A percentile compares a stretch with the other conserved stretches of the same genome.
Evolutionary conservation across 2,797 vertebrate species (phyloP).

Genomic region (Carapus acus): DNA sequence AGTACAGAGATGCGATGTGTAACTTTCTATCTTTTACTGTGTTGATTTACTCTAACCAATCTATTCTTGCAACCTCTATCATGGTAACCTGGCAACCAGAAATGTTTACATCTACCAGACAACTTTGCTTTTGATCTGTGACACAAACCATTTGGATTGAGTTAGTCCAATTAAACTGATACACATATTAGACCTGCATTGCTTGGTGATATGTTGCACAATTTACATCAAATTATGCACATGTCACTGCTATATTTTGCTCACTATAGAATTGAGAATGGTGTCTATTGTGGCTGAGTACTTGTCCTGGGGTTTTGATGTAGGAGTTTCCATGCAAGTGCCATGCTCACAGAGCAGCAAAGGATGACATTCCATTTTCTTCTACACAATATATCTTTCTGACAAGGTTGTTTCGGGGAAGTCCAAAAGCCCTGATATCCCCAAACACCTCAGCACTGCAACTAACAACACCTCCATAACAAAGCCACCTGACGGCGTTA

Average conservation of each 20-base stretch:
- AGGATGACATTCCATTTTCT: constrained; percentile 17
- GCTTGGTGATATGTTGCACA: too few species aligned
- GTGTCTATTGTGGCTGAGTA: too few species aligned
- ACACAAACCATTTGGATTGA: neutral
- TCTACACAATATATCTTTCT: neutral
- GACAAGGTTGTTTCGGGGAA: constrained; percentile 16
- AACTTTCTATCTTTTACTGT: too few species aligned
- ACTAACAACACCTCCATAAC: constrained; percentile 26
- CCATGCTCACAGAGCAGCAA: constrained; percentile 1
- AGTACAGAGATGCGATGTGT: too few species aligned
- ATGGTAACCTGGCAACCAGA: too few species aligned
- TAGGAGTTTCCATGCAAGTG: neutral
- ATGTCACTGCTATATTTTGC: too few species aligned
- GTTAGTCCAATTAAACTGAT: neutral
- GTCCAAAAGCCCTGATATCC: constrained; percentile 8
- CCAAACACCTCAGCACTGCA: constrained; percentile 13
- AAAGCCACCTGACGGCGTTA: constrained; percentile 20
- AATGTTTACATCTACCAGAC: too few species aligned
- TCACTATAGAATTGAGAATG: too few species aligned
- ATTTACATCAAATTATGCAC: too few species aligned
- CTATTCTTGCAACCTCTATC: neutral
- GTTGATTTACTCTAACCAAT: neutral
- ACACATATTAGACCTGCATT: too few species aligned
- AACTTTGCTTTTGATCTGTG: too few species aligned
- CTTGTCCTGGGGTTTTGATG: too few species aligned